Base-by-base conservation (phyloP, 1,140 invertebrate genomes). In the Popillia japonica region DNA sequence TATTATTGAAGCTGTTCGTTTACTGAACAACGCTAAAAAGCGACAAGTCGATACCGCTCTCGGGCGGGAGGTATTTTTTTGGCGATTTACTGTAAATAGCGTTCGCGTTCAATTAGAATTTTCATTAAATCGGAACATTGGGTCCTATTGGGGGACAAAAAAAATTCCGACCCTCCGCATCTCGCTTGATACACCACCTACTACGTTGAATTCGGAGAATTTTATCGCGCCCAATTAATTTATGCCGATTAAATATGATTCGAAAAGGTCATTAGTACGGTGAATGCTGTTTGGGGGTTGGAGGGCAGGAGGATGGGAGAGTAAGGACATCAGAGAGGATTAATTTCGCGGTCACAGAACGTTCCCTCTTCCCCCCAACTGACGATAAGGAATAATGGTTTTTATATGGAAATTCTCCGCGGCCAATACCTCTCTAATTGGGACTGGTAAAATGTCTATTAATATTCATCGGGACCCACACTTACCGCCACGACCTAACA, bases 351-450 rank as follows among this genome's bases (percentile, higher is more conserved):
- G 59, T 64, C 59, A 22, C 59, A 22, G 59, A 17, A 1, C 4
- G 27, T 34, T 34, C 27, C 27, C 27, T 34, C n/a, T 17, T n/a
- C 20, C 59, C n/a, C 10, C 11, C n/a, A 3, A 10, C 10, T 48
- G 44, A 55, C 20, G 17, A 68, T 68, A 68, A 68, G 61, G 61
- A 68, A 34, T 68, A 68, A 68, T 68, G 61, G 61, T 68, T 68
- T 68, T 68, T 68, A 68, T 68, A 68, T 68, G 61, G 61, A 68
- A 68, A 68, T 68, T 7, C 20, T 9, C 42, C 17, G 8, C 9
- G 61, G 20, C 22, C 61, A 68, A 68, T 68, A 68, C 61, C 61
- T 68, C 61, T 68, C 61, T 68, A 68, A 68, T 68, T 68, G 61
- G 61, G 22, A 22, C 20, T 22, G 61, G 61, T 68, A 68, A 68